Base-by-base conservation (phyloP, 2,797 vertebrate genomes). In the Rhyacichthys aspro region DNA sequence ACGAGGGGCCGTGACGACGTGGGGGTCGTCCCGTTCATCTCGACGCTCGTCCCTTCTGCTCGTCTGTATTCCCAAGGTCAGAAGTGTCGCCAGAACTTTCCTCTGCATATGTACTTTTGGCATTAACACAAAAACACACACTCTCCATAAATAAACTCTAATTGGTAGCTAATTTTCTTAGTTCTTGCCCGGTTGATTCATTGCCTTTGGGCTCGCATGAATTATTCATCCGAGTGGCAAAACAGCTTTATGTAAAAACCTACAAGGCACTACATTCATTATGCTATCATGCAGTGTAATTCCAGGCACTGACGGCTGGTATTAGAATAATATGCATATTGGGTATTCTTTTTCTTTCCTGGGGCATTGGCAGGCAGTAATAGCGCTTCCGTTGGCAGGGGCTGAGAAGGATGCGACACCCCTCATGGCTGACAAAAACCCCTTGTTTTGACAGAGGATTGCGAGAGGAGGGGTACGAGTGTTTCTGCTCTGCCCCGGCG, bases 161-260 rank as follows among this genome's bases (percentile, higher is more conserved):
- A 97, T 95, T 94, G 91, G 90, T 88, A 92, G 93, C 91, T 95
- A 94, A 97, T 96, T 94, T 94, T 91, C 94, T 94, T 94, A 92
- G 91, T 93, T 94, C 90, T 94, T 94, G 94, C 93, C 94, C 92
- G 90, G 90, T 90, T 95, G 94, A 96, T 92, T 95, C 93, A 94
- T 93, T 92, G 94, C 95, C 96, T 94, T 90, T 86, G 87, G 94
- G 95, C 92, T 81, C 80, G 36, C 74, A 94, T 96, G 95, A 96
- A 97, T 98, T 93, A 96, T 96, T 93, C 91, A 98, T 93, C 81
- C 88, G 60, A 90, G 85, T 90, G 89, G 94, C 92, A 94, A 87
- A 89, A 88, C 86, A 87, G 93, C 93, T 92, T 96, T 93, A 93
- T 93, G 92, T 91, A 92, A 90, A 93, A 93, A 91, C 90, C 90